Conservation (phyloP, 2,797 vertebrate species). For the Scyliorhinus canicula region DNA sequence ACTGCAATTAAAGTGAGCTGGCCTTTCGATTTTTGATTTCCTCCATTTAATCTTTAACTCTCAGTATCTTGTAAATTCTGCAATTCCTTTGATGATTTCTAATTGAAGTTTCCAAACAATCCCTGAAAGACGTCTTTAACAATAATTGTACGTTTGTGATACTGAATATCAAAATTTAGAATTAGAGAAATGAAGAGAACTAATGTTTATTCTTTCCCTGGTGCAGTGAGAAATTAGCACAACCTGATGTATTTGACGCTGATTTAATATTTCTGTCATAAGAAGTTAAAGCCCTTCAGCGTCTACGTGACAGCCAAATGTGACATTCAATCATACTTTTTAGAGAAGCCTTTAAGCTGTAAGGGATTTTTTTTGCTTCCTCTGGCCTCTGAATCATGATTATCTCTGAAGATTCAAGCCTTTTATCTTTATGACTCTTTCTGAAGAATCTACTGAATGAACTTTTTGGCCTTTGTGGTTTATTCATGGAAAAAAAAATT, state of each 20-base stretch:
- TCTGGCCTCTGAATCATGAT: not conserved
- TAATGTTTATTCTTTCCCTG: not conserved
- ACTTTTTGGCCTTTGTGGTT: not conserved
- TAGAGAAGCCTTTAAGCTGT: not conserved
- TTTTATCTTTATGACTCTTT: not conserved
- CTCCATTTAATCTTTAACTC: not conserved
- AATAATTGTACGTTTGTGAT: not conserved
- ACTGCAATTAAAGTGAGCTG: no score
- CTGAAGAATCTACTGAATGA: not conserved
- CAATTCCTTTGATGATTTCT: not conserved
- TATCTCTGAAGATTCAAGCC: not conserved
- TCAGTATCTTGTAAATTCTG: not conserved
- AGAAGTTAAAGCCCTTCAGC: not conserved
- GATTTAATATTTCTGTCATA: not conserved
- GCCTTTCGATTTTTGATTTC: not conserved
- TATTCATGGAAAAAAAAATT: not conserved
- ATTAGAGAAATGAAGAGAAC: not conserved
- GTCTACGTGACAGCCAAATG: not conserved
- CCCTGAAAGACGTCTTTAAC: no score
- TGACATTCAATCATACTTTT: slow-evolving; percentile 24
- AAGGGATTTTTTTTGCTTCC: not conserved
- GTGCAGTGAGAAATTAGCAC: not conserved
- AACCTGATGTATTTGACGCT: not conserved
- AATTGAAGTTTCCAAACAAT: not conserved
- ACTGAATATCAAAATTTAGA: not conserved